Conservation (phyloP, 1,140 invertebrate genomes). For the Lordiphosa stackelbergi region DNA sequence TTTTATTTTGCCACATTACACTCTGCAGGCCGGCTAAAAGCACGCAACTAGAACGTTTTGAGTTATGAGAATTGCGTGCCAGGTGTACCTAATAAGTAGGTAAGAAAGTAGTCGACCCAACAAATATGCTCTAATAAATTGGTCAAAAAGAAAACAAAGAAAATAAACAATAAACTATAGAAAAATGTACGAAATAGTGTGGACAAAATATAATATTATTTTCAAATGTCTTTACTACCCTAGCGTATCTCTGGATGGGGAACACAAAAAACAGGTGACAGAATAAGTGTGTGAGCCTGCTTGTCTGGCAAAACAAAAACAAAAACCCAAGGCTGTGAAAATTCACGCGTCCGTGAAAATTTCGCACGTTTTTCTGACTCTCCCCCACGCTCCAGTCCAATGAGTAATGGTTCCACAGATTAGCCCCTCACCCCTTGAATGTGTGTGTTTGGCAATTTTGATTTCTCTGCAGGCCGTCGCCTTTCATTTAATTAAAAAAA, state of each 20-base stretch:
- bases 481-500: slow-evolving; percentile 75
- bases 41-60: slow-evolving; percentile 39
- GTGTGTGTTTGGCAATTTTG: slow-evolving; percentile 30
- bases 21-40: slow-evolving; percentile 16
- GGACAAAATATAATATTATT: no score
- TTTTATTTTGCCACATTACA: slow-evolving; percentile 49
- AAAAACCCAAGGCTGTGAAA: slow-evolving; percentile 59
- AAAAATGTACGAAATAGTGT: no score
- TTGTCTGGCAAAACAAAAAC: slow-evolving; percentile 59
- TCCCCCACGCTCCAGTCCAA: slow-evolving; percentile 1
- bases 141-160: no score
- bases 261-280: slow-evolving; percentile 62
- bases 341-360: slow-evolving; percentile 66
- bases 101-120: slow-evolving; percentile 3
- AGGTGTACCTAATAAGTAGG: slow-evolving; percentile 53
- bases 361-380: slow-evolving; percentile 74
- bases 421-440: slow-evolving; percentile 34
- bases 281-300: slow-evolving; percentile 23
- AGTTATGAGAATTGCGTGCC: slow-evolving; percentile 68
- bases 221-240: neutral
- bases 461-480: slow-evolving; percentile 32
- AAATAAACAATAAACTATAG: no score
- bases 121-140: slow-evolving; percentile 5
- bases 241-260: slow-evolving; percentile 3
- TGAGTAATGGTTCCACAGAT: slow-evolving; percentile 59